Conservation (phyloP, 1,140 invertebrate species). For the Drosophila melanogaster region Release_6_plus_ISO1_MT NT_037436.4:15382001-15382500, state of each 20-base stretch:
- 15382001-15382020: conserved; percentile 71
- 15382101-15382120: background rate
- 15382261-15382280: no score
- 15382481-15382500: conserved; percentile 23
- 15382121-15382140: conserved; percentile 31
- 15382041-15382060: conserved; percentile 51
- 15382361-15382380: no score
- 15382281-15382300: no score
- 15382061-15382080: conserved; percentile 54
- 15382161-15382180: conserved; percentile 18
- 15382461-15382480: conserved; percentile 12
- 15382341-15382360: no score
- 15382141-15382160: conserved; percentile 28
- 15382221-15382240: background rate
- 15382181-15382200: background rate
- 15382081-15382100: conserved; percentile 35
- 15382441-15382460: conserved; percentile 14
- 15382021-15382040: conserved; percentile 45
- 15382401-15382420: background rate
- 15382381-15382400: background rate
- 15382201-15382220: background rate
- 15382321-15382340: no score
- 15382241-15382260: background rate
- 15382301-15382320: no score
- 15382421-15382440: conserved; percentile 1